Evolutionary conservation across 2,888 invertebrate species (phyloP).

Genomic region (Tachina grossa): DNA sequence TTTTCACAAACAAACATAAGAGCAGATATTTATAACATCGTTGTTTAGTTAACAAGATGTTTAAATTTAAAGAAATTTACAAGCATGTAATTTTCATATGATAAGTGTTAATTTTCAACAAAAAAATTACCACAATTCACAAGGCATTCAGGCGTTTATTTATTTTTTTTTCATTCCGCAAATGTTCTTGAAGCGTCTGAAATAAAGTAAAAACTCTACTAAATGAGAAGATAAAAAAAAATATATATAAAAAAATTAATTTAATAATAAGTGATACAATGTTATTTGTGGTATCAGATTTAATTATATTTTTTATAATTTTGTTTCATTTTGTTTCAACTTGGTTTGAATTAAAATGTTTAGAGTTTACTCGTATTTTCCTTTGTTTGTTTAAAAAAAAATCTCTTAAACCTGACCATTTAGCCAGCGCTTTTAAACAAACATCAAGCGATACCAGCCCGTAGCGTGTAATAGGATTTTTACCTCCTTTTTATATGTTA

Average conservation of each 20-base stretch:
- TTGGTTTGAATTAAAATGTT: constrained; percentile 12
- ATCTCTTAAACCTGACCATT: constrained; percentile 10
- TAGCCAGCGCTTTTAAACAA: constrained; percentile 6
- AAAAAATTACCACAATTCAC: constrained; percentile 35
- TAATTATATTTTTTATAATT: constrained; percentile 11
- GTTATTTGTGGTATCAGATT: constrained; percentile 23
- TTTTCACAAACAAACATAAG: background rate
- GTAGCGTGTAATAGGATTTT: constrained; percentile 7
- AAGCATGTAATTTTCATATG: constrained; percentile 53
- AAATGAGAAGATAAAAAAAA: background rate
- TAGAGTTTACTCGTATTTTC: no score
- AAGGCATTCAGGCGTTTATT: background rate
- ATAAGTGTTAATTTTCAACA: constrained; percentile 49
- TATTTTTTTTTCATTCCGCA: background rate
- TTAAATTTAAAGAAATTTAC: constrained; percentile 46
- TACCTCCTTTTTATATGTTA: constrained; percentile 51
- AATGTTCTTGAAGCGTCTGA: constrained; percentile 14
- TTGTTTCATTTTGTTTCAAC: constrained; percentile 5
- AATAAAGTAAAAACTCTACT: constrained; percentile 11
- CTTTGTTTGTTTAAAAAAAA: constrained; percentile 24
- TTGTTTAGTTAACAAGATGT: constrained; percentile 58
- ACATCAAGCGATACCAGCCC: background rate
- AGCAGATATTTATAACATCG: constrained; percentile 18
- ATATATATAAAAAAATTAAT: background rate
- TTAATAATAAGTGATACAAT: background rate